These are phyloP conservation scores for Cyprinodon variegatus DNA, from an alignment of 2,113 vertebrate species.

Conservation along the genomic window DNA sequence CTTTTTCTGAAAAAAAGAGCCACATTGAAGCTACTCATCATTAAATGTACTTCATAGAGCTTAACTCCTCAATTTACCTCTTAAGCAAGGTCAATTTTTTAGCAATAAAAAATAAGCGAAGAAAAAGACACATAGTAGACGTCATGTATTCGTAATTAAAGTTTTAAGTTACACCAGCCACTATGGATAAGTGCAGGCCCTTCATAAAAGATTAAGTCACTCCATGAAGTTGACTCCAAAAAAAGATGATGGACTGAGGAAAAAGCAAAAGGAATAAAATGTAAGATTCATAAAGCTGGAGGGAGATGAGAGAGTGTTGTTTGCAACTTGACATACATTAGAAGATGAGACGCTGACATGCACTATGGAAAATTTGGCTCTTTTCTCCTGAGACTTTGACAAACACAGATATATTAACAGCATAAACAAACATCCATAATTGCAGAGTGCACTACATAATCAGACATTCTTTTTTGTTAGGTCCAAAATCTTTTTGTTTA, in stretches of 20 bases:
- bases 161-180: constrained; percentile 38
- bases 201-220: constrained; percentile 61
- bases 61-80: not conserved
- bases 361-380: constrained; percentile 32
- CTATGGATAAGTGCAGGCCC: constrained; percentile 43
- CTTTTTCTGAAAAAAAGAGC: not conserved
- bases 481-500: constrained; percentile 9
- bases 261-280: constrained; percentile 45
- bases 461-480: not conserved
- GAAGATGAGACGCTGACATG: constrained; percentile 39
- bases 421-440: constrained; percentile 31
- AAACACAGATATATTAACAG: constrained; percentile 12
- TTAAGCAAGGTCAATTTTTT: constrained; percentile 9
- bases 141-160: constrained; percentile 55
- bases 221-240: constrained; percentile 40
- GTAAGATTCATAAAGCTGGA: constrained; percentile 63
- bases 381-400: not conserved
- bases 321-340: constrained; percentile 58
- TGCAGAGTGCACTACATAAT: constrained; percentile 12
- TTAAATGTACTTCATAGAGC: not conserved
- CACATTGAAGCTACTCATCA: not conserved
- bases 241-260: constrained; percentile 28
- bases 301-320: constrained; percentile 46
- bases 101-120: constrained; percentile 12
- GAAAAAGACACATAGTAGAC: constrained; percentile 15